phyloP scores from a whole-genome alignment of 2,113 vertebrate genomes.

The Peromyscus californicus region DNA sequence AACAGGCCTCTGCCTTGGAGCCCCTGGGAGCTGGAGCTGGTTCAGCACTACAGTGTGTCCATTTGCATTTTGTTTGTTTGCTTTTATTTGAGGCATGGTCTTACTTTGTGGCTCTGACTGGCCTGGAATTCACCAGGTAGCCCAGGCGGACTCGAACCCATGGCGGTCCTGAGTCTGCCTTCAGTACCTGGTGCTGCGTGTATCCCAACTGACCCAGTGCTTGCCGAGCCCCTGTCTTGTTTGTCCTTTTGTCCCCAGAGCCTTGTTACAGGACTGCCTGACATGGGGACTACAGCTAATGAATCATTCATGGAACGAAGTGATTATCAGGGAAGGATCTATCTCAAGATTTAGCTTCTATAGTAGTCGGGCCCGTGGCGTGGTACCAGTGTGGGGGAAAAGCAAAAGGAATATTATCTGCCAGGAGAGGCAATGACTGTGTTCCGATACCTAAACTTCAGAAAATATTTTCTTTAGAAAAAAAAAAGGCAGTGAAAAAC shows the following conservation, averaged over 20 bases:
- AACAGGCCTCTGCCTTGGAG: not conserved
- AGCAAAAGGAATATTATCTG: slow-evolving; percentile 39
- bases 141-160: not conserved
- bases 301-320: slow-evolving; percentile 73
- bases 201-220: not conserved
- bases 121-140: not conserved
- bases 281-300: slow-evolving; percentile 51
- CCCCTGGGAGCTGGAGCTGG: not conserved
- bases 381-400: slow-evolving; percentile 31
- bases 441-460: slow-evolving; percentile 3
- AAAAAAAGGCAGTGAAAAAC: not conserved
- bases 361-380: not conserved
- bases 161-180: too few species aligned
- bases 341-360: slow-evolving; percentile 66
- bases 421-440: not conserved
- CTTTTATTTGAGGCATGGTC: not conserved
- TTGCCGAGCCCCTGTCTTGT: slow-evolving; percentile 16
- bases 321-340: slow-evolving; percentile 55
- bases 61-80: not conserved
- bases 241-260: slow-evolving; percentile 65
- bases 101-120: not conserved
- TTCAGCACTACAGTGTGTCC: not conserved
- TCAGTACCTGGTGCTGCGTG: not conserved
- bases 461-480: slow-evolving; percentile 42
- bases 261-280: slow-evolving; percentile 69